Base-by-base conservation (phyloP, 1,140 invertebrate genomes). In the Apolygus lucorum region DNA sequence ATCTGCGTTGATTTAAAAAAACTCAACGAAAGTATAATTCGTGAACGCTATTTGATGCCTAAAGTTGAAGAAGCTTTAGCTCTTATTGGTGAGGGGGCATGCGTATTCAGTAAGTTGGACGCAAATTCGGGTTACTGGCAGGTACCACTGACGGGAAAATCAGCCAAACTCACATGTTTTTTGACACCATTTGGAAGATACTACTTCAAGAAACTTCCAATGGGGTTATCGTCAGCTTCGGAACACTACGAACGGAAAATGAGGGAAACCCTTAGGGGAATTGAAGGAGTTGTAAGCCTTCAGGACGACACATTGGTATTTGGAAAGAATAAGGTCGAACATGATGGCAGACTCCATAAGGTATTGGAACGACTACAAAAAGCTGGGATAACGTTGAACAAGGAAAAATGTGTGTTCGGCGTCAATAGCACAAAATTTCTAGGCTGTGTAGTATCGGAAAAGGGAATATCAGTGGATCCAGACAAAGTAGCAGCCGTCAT, bases 1-100 rank as follows among this genome's bases (percentile, higher is more conserved):
- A 63, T 82, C 1, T 81, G 78, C 68, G 78, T 78, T 8, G 81
- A 82, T 68, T 78, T 76, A 2, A 77, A 72, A 24, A 14, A 66
- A 25, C 69, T 78, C 8, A 79, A 79, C 68, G 68, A 72, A 27
- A 74, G 70, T 63, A 71, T 78, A 24, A 65, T 73, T 42, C 59
- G 77, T 11, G 73, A 74, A 21, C 71, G 71, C 8, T 69, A 76
- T 63, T 76, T 75, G 24, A 69, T 77, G 26, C 70, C 67, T 28
- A 74, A 74, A 52, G 69, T 76, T 27, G 72, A 77, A 63, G 63
- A 73, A 52, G 71, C 73, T 22, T 63, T 76, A 28, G 72, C 71
- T 17, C 14, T 62, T 49, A 63, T 75, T 67, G 70, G 63, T 29
- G 27, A 72, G 27, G 34, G 34, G 8, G 34, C 59, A 28, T 21